A percentile compares a stretch with the other conserved stretches of the same genome.
These are phyloP conservation scores for Sycobia sp. DNA, from an alignment of 1,140 invertebrate genomes.

Conservation along the genomic window DNA sequence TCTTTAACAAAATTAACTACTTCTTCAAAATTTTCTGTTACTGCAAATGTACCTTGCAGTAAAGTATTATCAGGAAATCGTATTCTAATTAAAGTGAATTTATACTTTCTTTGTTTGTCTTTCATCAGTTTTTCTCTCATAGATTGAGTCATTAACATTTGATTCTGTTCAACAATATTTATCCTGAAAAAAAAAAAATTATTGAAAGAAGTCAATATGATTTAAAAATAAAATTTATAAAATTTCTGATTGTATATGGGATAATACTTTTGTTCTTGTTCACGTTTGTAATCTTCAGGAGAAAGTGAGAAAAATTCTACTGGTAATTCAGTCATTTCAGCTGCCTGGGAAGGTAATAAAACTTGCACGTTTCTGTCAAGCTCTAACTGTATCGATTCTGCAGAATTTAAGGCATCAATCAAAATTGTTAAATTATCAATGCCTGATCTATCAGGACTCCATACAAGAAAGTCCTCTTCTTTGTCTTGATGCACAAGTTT, in stretches of 20 bases:
- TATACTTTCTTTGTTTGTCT: constrained; percentile 79
- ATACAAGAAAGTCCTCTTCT: constrained; percentile 71
- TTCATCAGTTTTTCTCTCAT: constrained; percentile 89
- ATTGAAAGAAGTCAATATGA: constrained; percentile 7
- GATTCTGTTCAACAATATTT: constrained; percentile 79
- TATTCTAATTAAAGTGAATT: constrained; percentile 82
- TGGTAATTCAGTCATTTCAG: constrained; percentile 73
- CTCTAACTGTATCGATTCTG: constrained; percentile 81
- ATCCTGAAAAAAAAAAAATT: constrained; percentile 57
- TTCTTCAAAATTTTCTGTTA: constrained; percentile 74
- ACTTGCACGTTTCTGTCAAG: constrained; percentile 85
- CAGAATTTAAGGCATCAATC: constrained; percentile 75
- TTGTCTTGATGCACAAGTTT: constrained; percentile 63
- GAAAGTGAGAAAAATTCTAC: constrained; percentile 81
- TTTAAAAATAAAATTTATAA: neutral
- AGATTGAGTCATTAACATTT: constrained; percentile 87
- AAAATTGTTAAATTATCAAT: constrained; percentile 65
- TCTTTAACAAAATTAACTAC: constrained; percentile 77
- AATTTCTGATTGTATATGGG: neutral
- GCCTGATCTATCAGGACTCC: constrained; percentile 62
- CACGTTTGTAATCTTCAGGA: constrained; percentile 81
- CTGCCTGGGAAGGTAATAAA: constrained; percentile 77
- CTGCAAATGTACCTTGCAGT: constrained; percentile 84
- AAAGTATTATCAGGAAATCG: constrained; percentile 86
- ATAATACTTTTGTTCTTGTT: constrained; percentile 75